These are phyloP conservation scores for Lycorma delicatula DNA, from an alignment of 1,140 invertebrate genomes.

Conservation along the genomic window DNA sequence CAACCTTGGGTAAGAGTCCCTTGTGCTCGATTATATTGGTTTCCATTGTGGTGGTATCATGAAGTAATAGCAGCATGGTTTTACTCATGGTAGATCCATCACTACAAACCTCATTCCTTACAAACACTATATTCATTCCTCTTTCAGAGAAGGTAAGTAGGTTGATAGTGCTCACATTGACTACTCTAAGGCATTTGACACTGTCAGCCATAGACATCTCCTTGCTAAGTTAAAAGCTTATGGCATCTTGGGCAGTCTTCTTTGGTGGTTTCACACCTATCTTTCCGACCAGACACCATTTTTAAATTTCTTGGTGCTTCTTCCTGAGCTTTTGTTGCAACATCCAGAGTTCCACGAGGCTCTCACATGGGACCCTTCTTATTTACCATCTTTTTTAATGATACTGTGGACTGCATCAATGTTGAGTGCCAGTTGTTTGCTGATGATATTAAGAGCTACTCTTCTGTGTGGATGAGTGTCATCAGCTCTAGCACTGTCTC, in stretches of 20 bases:
- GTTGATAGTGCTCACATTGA: slow-evolving; percentile 5
- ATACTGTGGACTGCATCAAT: slow-evolving; percentile 26
- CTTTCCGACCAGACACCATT: slow-evolving; percentile 22
- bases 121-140: neutral
- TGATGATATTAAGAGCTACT: slow-evolving; percentile 9
- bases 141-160: neutral
- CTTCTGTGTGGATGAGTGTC: too few relatives aligned
- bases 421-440: slow-evolving; percentile 27
- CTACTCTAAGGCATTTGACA: slow-evolving; percentile 10
- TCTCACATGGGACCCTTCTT: slow-evolving; percentile 30
- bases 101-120: neutral
- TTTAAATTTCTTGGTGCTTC: slow-evolving; percentile 22
- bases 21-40: neutral
- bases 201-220: neutral
- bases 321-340: slow-evolving; percentile 17
- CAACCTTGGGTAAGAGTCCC: slow-evolving; percentile 1
- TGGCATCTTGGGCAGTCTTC: slow-evolving; percentile 8
- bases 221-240: slow-evolving; percentile 2
- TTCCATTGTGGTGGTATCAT: neutral
- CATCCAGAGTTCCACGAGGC: slow-evolving; percentile 29
- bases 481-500: too few relatives aligned
- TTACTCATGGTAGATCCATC: neutral
- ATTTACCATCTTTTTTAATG: slow-evolving; percentile 32
- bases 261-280: slow-evolving; percentile 27
- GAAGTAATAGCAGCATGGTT: neutral